A percentile compares a stretch with the other conserved stretches of the same genome.
Conservation (phyloP, 1,140 invertebrate genomes). For the Phortica variegata region DNA sequence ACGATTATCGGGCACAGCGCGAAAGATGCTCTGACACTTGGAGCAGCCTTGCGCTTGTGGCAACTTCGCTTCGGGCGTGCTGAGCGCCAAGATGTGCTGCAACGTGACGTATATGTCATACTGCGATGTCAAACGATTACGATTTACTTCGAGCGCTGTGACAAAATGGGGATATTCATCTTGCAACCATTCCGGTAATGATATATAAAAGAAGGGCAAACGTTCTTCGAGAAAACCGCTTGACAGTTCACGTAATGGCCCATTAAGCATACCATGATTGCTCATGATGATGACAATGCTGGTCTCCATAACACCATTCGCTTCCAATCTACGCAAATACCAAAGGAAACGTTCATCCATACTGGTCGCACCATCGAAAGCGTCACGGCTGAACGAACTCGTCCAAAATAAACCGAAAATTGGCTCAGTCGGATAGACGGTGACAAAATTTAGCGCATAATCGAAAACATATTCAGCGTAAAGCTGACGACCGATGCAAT, state of each 20-base stretch:
- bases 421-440: slow-evolving; percentile 43
- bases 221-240: slow-evolving; percentile 86
- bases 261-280: slow-evolving; percentile 91
- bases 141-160: slow-evolving; percentile 71
- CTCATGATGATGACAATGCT: slow-evolving; percentile 79
- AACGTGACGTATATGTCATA: slow-evolving; percentile 77
- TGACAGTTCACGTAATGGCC: slow-evolving; percentile 64
- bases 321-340: slow-evolving; percentile 64
- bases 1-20: slow-evolving; percentile 63
- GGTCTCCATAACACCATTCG: slow-evolving; percentile 63
- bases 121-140: slow-evolving; percentile 72
- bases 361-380: slow-evolving; percentile 67
- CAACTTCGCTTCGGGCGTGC: slow-evolving; percentile 27
- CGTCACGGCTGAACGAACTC: slow-evolving; percentile 75
- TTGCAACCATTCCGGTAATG: slow-evolving; percentile 73
- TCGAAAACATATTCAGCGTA: slow-evolving; percentile 63
- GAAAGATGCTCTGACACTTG: slow-evolving; percentile 69
- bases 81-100: slow-evolving; percentile 55
- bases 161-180: slow-evolving; percentile 64
- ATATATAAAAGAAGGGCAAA: slow-evolving; percentile 79
- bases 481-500: slow-evolving; percentile 63
- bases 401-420: slow-evolving; percentile 80
- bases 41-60: slow-evolving; percentile 57
- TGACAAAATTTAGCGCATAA: slow-evolving; percentile 61
- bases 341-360: slow-evolving; percentile 65